Percentiles rank a stretch among this genome's conserved stretches.
Evolutionary conservation across 2,113 vertebrate genomes (phyloP).

Genomic region (Equus quagga): DNA sequence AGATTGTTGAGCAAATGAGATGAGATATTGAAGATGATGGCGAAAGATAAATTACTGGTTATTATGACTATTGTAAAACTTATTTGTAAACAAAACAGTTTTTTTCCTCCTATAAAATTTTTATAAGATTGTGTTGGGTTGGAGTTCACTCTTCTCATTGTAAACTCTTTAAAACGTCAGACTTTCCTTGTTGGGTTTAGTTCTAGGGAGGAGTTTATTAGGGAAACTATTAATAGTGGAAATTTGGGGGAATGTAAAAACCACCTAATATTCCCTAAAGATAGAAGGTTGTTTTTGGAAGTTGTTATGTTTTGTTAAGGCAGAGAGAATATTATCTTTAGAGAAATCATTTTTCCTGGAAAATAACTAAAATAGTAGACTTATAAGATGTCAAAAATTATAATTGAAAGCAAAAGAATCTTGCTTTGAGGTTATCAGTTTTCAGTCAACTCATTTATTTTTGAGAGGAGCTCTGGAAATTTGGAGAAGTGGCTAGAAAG

Average conservation of each 20-base stretch:
- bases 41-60: background rate
- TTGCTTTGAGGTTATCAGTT: slow-evolving; percentile 4
- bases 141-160: background rate
- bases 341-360: background rate
- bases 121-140: background rate
- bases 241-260: slow-evolving; percentile 21
- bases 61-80: slow-evolving; percentile 8
- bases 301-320: slow-evolving; percentile 26
- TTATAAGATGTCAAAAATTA: background rate
- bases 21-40: background rate
- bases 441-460: background rate
- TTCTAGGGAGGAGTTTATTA: slow-evolving; percentile 8
- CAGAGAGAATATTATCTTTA: background rate
- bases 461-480: background rate
- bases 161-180: background rate
- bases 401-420: background rate
- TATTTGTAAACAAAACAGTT: background rate
- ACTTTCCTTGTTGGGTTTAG: background rate
- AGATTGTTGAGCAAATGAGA: slow-evolving; percentile 24
- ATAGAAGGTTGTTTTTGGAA: slow-evolving; percentile 15
- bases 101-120: background rate
- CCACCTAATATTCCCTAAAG: slow-evolving; percentile 3
- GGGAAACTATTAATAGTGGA: background rate
- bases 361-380: background rate
- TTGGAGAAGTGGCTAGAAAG: background rate